Evolutionary conservation across 2,888 invertebrate genomes (phyloP), one percentile per base, ranked within the genome.

Genomic region (Drosophila mercatorum): DNA sequence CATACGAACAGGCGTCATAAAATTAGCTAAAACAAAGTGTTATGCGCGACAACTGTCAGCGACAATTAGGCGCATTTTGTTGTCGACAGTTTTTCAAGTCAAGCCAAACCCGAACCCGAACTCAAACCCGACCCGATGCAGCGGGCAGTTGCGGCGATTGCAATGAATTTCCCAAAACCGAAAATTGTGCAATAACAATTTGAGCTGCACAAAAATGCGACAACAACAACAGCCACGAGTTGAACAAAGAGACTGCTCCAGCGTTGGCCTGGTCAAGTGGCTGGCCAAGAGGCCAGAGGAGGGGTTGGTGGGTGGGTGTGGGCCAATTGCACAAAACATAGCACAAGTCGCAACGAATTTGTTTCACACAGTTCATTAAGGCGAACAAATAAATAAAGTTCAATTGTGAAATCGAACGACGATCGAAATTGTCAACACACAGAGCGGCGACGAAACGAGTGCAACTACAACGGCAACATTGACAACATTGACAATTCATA

Each of bases 141-240:
- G n/a, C 64, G 22, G 22, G 14, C 52, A 52, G 60, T 73, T 72
- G 69, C 64, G 80, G 80, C 70, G 52, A 72, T 75, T 88, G 83
- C 88, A 80, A 81, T 78, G 73, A 78, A 87, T 79, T 81, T 60
- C 64, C 63, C 70, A 76, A 62, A 73, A 68, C 56, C 63, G 55
- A 71, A 80, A 81, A 80, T 90, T 92, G 90, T 89, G 91, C 91
- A 91, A 90, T 89, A 92, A 90, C 90, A 86, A 91, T 91, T 91
- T 91, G 88, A 90, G 83, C 85, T 77, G 87, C 89, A 82, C 85
- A 87, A 73, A 91, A 90, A 89, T 91, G 89, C 85, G 79, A 81
- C 75, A 55, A 80, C 79, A 78, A 83, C 83, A 22, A 22, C 83
- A 83, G 74, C 73, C 79, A 88, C 47, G 31, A 51, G 57, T 53